phyloP scores from a whole-genome alignment of 2,888 invertebrate species.

The Apodemia duryi region DNA sequence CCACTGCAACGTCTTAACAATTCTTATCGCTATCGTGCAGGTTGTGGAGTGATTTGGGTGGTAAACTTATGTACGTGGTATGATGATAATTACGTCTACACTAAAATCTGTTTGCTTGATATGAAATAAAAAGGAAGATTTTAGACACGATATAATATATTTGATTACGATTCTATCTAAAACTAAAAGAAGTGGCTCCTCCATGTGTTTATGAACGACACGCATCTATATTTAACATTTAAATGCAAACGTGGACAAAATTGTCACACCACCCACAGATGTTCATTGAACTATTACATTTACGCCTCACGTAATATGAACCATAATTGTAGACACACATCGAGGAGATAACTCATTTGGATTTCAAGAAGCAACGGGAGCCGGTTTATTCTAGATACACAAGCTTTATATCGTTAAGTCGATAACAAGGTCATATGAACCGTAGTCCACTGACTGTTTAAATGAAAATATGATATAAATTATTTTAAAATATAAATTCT shows the following conservation, averaged over 20 bases:
- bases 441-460: slow-evolving; percentile 9
- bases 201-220: background rate
- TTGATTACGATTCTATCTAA: background rate
- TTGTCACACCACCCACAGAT: background rate
- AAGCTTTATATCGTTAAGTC: slow-evolving; percentile 16
- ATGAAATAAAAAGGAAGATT: too few species aligned
- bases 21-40: too few species aligned
- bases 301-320: slow-evolving; percentile 5
- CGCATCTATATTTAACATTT: slow-evolving; percentile 3
- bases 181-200: slow-evolving; percentile 1
- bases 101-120: too few species aligned
- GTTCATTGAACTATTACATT: slow-evolving; percentile 4
- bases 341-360: background rate
- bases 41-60: too few species aligned
- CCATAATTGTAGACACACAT: slow-evolving; percentile 6
- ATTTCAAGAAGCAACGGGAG: slow-evolving; percentile 4
- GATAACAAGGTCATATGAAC: slow-evolving; percentile 20
- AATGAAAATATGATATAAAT: slow-evolving; percentile 3
- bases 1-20: too few species aligned
- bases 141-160: background rate
- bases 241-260: slow-evolving; percentile 1
- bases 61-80: too few species aligned
- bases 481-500: background rate
- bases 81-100: too few species aligned
- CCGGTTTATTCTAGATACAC: slow-evolving; percentile 20